Evolutionary conservation across 2,888 invertebrate genomes (phyloP).

Genomic region (Hermaeophaga mercurialis): DNA sequence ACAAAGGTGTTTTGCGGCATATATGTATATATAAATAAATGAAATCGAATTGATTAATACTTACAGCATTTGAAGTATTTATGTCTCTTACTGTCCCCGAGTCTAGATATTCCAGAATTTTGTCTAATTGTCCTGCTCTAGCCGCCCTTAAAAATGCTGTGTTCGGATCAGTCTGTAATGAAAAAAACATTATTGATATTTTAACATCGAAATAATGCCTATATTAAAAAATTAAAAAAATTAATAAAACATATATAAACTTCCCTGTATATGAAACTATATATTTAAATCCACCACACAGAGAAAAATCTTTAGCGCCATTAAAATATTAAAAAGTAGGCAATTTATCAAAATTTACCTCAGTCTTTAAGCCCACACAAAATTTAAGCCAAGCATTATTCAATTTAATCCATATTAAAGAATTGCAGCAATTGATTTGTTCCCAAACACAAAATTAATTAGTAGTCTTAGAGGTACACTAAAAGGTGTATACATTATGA

Average conservation of each 20-base stretch:
- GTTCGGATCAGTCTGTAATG: conserved; percentile 86
- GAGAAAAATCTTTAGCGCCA: too few relatives aligned
- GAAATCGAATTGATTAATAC: conserved; percentile 51
- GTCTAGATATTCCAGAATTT: conserved; percentile 92
- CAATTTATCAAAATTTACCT: neutral
- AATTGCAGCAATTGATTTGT: neutral
- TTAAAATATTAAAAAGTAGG: neutral
- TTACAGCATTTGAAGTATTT: conserved; percentile 96
- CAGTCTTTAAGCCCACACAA: neutral
- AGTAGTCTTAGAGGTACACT: neutral
- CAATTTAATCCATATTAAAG: neutral
- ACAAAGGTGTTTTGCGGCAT: too few relatives aligned
- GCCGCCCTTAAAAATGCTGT: conserved; percentile 97
- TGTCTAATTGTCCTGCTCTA: conserved; percentile 94
- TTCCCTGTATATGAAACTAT: too few relatives aligned
- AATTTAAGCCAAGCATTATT: neutral
- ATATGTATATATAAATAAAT: too few relatives aligned
- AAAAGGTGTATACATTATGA: neutral
- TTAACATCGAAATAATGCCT: too few relatives aligned
- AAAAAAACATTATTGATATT: neutral
- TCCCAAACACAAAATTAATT: neutral
- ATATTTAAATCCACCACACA: too few relatives aligned
- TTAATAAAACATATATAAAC: too few relatives aligned
- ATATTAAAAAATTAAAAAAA: too few relatives aligned
- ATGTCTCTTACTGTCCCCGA: conserved; percentile 88